Conservation (phyloP, 1,140 invertebrate genomes). For the Camponotus pennsylvanicus region DNA sequence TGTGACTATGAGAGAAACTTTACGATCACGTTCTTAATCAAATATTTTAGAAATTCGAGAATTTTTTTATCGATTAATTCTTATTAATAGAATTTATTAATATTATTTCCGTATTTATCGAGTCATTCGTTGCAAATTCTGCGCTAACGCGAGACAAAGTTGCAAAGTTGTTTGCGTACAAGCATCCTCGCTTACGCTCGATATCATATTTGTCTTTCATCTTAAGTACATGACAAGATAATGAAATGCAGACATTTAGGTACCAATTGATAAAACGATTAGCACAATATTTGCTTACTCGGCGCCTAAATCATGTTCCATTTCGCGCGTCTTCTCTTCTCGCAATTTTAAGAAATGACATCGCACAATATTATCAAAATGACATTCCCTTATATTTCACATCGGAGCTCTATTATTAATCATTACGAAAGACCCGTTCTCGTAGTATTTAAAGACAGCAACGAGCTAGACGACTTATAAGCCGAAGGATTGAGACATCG, state of each 20-base stretch:
- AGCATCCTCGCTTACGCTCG: background rate
- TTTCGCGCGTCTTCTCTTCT: background rate
- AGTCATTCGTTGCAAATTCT: background rate
- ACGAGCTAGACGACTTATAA: background rate
- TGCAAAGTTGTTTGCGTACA: conserved; percentile 2
- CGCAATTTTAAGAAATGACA: background rate
- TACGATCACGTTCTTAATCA: too few species aligned
- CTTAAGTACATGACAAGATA: background rate
- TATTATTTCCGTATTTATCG: too few species aligned
- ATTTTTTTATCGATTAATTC: background rate
- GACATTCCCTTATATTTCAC: background rate
- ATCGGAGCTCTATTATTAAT: background rate
- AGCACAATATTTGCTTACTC: background rate
- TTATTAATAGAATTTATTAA: background rate
- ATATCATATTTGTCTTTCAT: background rate
- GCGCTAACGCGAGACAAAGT: background rate
- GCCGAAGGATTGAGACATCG: background rate
- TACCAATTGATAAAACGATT: conserved; percentile 8
- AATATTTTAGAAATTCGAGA: too few species aligned
- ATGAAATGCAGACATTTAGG: background rate
- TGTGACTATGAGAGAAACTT: too few species aligned
- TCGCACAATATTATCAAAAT: background rate
- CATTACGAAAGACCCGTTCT: background rate
- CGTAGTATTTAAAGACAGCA: background rate
- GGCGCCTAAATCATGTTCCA: background rate